phyloP scores from a whole-genome alignment of 2,888 invertebrate genomes.

The Melitaea athalia region DNA sequence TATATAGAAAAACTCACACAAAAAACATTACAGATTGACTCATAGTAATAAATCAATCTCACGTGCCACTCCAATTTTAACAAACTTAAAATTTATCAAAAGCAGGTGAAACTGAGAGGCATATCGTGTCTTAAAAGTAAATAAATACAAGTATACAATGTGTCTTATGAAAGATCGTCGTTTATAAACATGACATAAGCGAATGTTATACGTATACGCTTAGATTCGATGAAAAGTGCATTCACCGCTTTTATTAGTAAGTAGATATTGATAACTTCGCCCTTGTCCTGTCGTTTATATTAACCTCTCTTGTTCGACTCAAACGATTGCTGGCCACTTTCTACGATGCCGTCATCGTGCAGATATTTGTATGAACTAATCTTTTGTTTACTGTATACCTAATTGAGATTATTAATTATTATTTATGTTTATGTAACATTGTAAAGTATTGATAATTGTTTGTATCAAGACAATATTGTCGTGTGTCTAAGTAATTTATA shows the following conservation, averaged over 20 bases:
- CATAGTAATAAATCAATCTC: too few relatives aligned
- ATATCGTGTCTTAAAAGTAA: too few relatives aligned
- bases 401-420: background rate
- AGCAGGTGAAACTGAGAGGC: too few relatives aligned
- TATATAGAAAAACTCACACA: too few relatives aligned
- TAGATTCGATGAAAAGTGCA: slow-evolving; percentile 34
- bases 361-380: slow-evolving; percentile 23
- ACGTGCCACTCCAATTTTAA: too few relatives aligned
- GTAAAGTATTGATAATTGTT: too few relatives aligned
- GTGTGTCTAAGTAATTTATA: too few relatives aligned
- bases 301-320: slow-evolving; percentile 52
- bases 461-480: too few relatives aligned
- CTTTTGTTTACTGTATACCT: background rate
- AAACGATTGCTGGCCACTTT: slow-evolving; percentile 44
- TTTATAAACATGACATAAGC: slow-evolving; percentile 14
- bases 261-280: slow-evolving; percentile 36
- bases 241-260: slow-evolving; percentile 35
- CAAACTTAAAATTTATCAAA: too few relatives aligned
- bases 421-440: too few relatives aligned
- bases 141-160: background rate
- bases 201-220: slow-evolving; percentile 27
- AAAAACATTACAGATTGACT: too few relatives aligned
- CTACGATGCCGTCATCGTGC: slow-evolving; percentile 45
- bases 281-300: slow-evolving; percentile 57
- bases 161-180: background rate